A percentile compares a stretch with the other conserved stretches of the same genome.
Evolutionary conservation across 2,113 vertebrate species (phyloP).

Genomic region (Pluvialis apricaria): DNA sequence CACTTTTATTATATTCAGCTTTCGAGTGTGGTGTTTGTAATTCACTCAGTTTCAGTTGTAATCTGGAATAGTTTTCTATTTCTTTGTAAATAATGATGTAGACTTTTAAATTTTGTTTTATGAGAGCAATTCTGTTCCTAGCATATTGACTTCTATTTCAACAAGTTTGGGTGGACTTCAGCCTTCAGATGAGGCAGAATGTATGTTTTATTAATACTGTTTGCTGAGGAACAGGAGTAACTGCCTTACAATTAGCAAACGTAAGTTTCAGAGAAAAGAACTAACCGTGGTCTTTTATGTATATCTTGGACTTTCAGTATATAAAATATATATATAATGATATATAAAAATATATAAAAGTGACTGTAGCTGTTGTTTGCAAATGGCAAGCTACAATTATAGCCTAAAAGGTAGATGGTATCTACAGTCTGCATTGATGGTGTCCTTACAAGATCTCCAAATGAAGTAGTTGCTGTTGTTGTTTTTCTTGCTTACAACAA

Average conservation of each 20-base stretch:
- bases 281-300: neutral
- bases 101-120: neutral
- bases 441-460: neutral
- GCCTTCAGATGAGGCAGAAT: neutral
- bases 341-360: too few species aligned
- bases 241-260: neutral
- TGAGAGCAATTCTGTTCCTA: neutral
- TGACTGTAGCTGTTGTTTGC: neutral
- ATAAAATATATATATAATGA: too few species aligned
- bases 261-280: neutral
- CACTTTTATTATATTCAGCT: neutral
- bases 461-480: neutral
- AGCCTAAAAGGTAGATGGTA: neutral
- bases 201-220: neutral
- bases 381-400: neutral
- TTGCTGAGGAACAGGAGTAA: neutral
- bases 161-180: neutral
- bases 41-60: neutral
- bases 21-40: neutral
- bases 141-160: neutral
- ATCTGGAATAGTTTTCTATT: neutral
- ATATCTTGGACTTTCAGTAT: neutral
- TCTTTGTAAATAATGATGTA: neutral
- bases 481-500: neutral
- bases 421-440: neutral